A percentile compares a stretch with the other conserved stretches of the same genome.
These are phyloP conservation scores for Sternarchorhynchus goeldii DNA, from an alignment of 2,797 vertebrate species.

Conservation along the genomic window DNA sequence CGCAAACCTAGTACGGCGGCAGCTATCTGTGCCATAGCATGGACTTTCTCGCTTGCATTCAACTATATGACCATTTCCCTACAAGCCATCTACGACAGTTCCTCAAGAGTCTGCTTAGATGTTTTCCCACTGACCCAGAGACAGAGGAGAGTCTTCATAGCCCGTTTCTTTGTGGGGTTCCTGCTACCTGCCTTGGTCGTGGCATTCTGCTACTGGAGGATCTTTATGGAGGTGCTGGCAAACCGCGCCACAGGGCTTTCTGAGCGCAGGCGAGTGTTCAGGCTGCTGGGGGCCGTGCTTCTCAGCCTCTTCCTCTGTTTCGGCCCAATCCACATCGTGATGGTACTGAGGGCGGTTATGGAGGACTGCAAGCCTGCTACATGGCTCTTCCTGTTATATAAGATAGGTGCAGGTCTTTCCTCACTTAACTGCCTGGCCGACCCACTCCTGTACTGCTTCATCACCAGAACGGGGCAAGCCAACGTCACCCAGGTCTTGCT, in stretches of 20 bases:
- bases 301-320: conserved; percentile 83
- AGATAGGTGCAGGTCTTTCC: conserved; percentile 77
- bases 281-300: conserved; percentile 75
- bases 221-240: conserved; percentile 73
- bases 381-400: conserved; percentile 70
- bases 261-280: conserved; percentile 78
- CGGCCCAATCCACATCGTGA: conserved; percentile 80
- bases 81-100: conserved; percentile 63
- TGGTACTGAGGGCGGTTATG: conserved; percentile 75
- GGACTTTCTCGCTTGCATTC: conserved; percentile 75
- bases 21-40: conserved; percentile 70
- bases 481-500: conserved; percentile 55
- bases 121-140: conserved; percentile 69
- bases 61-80: conserved; percentile 73
- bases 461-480: conserved; percentile 76
- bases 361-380: conserved; percentile 49
- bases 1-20: conserved; percentile 76
- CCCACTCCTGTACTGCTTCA: conserved; percentile 88
- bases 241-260: conserved; percentile 79
- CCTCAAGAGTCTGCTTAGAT: conserved; percentile 76
- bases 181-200: conserved; percentile 76
- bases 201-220: conserved; percentile 76
- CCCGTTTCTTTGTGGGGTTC: conserved; percentile 78
- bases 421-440: conserved; percentile 85
- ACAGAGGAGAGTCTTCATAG: conserved; percentile 64